Evolutionary conservation across 2,888 invertebrate genomes (phyloP), one percentile per base, ranked within the genome.

Genomic region (Xestia xanthographa): DNA sequence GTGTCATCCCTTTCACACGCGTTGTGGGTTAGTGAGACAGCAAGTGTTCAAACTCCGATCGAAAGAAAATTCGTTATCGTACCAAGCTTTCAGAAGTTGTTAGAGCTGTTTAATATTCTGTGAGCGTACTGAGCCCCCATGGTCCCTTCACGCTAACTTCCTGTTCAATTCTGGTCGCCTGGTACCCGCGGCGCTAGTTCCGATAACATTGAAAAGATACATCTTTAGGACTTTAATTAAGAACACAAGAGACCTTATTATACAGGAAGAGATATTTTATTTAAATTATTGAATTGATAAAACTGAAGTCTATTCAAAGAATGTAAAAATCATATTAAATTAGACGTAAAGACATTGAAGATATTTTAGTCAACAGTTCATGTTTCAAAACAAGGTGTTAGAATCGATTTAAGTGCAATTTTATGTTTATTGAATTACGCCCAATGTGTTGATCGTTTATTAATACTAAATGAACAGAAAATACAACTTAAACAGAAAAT

Each of bases 51-150:
- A 77, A 77, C 26, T 66, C 63, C 75, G 75, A 72, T 82, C 80
- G 82, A 80, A 87, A 88, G 86, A 86, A 90, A 88, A 85, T 80
- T 86, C 80, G 85, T 87, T 86, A 81, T 80, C 68, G 83, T 81
- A 79, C 85, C 74, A 88, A 86, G 87, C 86, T 87, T 89, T 87
- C 83, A 87, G 90, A 88, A 88, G 86, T 90, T 88, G 89, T 84
- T 83, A 89, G 91, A 91, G 89, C 90, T 92, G 91, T 91, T 95
- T 94, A 93, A 92, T 92, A 95, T 95, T 94, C 95, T 86, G 87
- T 83, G 84, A 86, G 86, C 92, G 93, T 91, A 80, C 80, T 86
- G 83, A 83, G 89, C 87, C 87, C 87, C 88, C 86, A 85, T 85
- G 84, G 89, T 89, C 89, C 91, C 91, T 90, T 85, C 89, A 84